Percentiles rank a stretch among this genome's conserved stretches.
These are phyloP conservation scores for Tachystola acroxantha DNA, from an alignment of 2,888 invertebrate genomes.

Conservation along the genomic window DNA sequence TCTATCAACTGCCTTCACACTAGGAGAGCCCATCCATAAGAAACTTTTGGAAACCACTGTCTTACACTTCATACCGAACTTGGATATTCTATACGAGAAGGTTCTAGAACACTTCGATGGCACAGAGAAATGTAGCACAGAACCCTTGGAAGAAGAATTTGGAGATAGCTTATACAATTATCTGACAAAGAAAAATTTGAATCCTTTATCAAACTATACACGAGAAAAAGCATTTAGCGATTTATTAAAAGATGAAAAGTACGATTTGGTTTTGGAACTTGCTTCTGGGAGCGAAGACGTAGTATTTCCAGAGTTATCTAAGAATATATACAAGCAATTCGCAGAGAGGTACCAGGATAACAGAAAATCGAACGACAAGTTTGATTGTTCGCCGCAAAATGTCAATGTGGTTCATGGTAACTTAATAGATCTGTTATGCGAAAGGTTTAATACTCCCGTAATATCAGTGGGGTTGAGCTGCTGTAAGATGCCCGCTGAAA, in stretches of 20 bases:
- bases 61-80: conserved; percentile 86
- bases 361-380: conserved; percentile 48
- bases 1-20: conserved; percentile 83
- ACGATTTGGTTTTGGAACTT: conserved; percentile 85
- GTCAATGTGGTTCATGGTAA: conserved; percentile 53
- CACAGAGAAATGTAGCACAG: conserved; percentile 47
- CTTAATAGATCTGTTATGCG: conserved; percentile 78
- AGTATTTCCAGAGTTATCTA: conserved; percentile 60
- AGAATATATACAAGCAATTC: conserved; percentile 64
- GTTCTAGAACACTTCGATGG: conserved; percentile 44
- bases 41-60: conserved; percentile 84
- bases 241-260: conserved; percentile 81
- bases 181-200: conserved; percentile 54
- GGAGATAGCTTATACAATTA: conserved; percentile 80
- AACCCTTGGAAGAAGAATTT: conserved; percentile 76
- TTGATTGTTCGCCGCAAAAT: conserved; percentile 35
- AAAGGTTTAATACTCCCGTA: conserved; percentile 81
- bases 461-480: conserved; percentile 87
- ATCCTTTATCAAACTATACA: conserved; percentile 58
- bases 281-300: conserved; percentile 85
- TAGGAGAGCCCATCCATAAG: conserved; percentile 82
- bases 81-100: conserved; percentile 51
- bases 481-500: conserved; percentile 87
- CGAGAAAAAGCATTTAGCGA: conserved; percentile 80
- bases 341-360: conserved; percentile 64